Evolutionary conservation across 2,888 invertebrate species (phyloP), one percentile per base, ranked within the genome.

Genomic region (Scaptomyza cyrtandrae): DNA sequence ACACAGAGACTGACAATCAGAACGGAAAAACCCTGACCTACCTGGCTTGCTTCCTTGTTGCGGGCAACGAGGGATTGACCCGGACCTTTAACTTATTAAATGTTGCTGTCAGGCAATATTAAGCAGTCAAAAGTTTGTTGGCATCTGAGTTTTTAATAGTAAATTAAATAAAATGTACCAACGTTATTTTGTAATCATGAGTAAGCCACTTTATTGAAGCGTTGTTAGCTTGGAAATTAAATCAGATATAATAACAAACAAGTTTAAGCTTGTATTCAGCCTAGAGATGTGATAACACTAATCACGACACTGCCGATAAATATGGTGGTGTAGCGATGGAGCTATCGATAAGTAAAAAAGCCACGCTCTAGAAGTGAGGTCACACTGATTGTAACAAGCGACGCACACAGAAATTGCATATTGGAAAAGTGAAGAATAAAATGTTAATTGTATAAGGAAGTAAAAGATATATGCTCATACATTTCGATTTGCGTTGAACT

Each of bases 11-110:
- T 57, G 57, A 53, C 67, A 67, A 60, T 49, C 63, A 61, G 44
- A 59, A 45, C 31, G 52, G 46, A 27, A 61, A 64, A 44, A n/a
- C 16, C 16, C 27, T 24, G n/a, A 14, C 16, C 44, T 11, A 14
- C 13, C 39, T 58, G 11, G 5, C 10, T 35, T 10, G 10, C 35
- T 10, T 14, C n/a, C 3, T 16, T 13, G n/a, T n/a, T 35, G 7
- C n/a, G 45, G 24, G 3, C 5, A 24, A 2, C 24, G 24, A 24
- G 24, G 24, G 24, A 5, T 24, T 24, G 24, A 3, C 3, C 24
- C 24, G 24, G 14, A 52, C 57, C 33, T 41, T 39, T 24, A 58
- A 64, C 58, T 50, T 68, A 52, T 64, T 67, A 44, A 55, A 63
- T 56, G 48, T 43, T 54, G 57, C 41, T 39, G 50, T 7, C 41